Base-by-base conservation (phyloP, 2,888 invertebrate species). In the Brenthis hecate region DNA sequence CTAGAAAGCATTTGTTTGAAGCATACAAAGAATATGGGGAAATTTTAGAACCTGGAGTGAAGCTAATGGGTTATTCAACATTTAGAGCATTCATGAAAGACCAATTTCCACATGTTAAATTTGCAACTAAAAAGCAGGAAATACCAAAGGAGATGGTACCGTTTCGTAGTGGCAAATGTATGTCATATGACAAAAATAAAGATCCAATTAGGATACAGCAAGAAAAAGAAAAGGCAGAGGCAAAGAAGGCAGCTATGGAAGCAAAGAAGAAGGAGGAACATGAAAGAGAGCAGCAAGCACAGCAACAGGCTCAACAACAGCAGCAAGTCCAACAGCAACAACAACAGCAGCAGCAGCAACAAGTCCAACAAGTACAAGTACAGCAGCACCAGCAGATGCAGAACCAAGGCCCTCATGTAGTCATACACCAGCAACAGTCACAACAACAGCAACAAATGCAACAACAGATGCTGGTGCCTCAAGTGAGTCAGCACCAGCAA, bases 41-140 rank as follows among this genome's bases (percentile, higher is more conserved):
- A 81, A 94, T 95, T 73, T 85, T 95, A 64, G 95, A 95, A 77
- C 95, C 95, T 0, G 94, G 94, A 65, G 94, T 95, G 14, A 96
- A 96, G 85, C 88, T 96, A 16, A 96, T 96, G 96, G 96, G 96
- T 0, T 96, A 96, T 78, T 96, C 96, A 1, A 96, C 96, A 13
- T 96, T 96, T 87, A 92, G 96, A 72, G 95, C 96, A 77, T 96
- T 96, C 80, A 95, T 96, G 95, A 96, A 96, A 81, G 96, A 96
- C 77, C 96, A 96, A 81, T 96, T 96, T 84, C 96, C 96, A 1
- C 95, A 96, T 77, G 95, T 96, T 5, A 96, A 95, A 80, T 96
- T 96, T 80, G 95, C 95, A 72, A 94, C 94, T 0, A 95, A 94
- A 78, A 93, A 92, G 74, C 89, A 92, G 72, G 91, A 93, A 66